Evolutionary conservation across 2,113 vertebrate genomes (phyloP).

Genomic region (Odontesthes bonariensis): DNA sequence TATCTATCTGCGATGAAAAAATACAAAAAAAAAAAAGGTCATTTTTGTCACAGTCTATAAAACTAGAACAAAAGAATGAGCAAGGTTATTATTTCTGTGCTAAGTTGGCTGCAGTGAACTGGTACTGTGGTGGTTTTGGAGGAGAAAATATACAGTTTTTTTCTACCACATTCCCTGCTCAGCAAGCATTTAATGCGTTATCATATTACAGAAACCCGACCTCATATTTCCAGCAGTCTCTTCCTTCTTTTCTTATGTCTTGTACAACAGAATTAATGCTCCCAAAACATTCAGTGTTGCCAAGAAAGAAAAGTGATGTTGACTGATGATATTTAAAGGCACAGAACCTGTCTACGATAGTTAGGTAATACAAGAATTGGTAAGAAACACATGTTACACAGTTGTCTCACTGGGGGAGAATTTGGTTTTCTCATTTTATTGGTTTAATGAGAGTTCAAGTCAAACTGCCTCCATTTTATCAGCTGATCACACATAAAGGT

Average conservation of each 20-base stretch:
- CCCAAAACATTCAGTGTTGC: background rate
- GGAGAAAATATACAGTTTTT: slow-evolving; percentile 16
- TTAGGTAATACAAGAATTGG: background rate
- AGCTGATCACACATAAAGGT: background rate
- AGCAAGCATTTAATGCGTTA: slow-evolving; percentile 18
- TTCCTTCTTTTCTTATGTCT: background rate
- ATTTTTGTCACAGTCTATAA: slow-evolving; percentile 41
- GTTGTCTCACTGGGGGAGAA: too few relatives aligned
- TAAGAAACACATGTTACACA: too few relatives aligned
- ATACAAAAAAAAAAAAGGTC: background rate
- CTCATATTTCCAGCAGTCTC: background rate
- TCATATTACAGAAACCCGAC: slow-evolving; percentile 2
- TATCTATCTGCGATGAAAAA: slow-evolving; percentile 10
- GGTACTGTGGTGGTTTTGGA: slow-evolving; percentile 8
- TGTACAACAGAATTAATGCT: background rate
- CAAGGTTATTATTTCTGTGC: slow-evolving; percentile 23
- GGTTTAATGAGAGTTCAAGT: background rate
- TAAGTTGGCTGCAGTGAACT: slow-evolving; percentile 25
- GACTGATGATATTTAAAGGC: background rate
- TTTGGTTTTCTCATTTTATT: background rate
- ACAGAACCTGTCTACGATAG: background rate
- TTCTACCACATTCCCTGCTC: slow-evolving; percentile 9
- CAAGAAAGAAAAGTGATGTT: background rate
- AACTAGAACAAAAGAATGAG: slow-evolving; percentile 16
- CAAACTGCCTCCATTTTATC: background rate